Conservation (phyloP, 2,113 vertebrate genomes). For the Crotalus tigris region DNA sequence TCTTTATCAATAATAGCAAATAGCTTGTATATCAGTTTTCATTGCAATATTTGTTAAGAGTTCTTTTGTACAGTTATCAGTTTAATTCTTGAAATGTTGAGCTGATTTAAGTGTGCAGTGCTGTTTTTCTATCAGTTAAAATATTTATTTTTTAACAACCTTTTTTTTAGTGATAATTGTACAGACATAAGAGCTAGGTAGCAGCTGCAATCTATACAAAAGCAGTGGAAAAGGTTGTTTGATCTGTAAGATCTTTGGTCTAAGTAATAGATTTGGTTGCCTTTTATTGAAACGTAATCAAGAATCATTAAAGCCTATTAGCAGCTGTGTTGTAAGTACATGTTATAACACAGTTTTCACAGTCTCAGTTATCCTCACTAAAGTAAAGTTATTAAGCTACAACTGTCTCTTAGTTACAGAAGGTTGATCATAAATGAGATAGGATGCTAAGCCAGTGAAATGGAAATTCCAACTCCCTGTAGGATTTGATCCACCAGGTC, state of each 20-base stretch:
- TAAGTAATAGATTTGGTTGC: conserved; percentile 53
- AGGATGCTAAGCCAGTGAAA: conserved; percentile 58
- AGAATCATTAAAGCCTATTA: conserved; percentile 65
- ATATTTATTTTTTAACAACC: conserved; percentile 55
- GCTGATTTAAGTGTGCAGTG: neutral
- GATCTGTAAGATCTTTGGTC: conserved; percentile 60
- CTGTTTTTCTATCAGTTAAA: conserved; percentile 42
- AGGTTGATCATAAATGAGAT: conserved; percentile 56
- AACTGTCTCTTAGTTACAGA: conserved; percentile 51
- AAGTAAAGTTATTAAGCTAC: conserved; percentile 64
- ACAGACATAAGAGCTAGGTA: conserved; percentile 46
- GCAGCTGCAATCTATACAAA: conserved; percentile 48
- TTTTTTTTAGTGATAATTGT: conserved; percentile 58
- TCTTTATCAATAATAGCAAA: neutral
- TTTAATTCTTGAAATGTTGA: neutral
- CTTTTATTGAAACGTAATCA: conserved; percentile 66
- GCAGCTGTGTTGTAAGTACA: conserved; percentile 59
- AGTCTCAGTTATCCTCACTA: conserved; percentile 63
- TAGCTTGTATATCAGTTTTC: neutral
- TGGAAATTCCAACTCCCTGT: conserved; percentile 38
- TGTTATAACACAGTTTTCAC: conserved; percentile 61
- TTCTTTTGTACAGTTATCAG: conserved; percentile 23
- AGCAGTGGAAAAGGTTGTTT: conserved; percentile 56
- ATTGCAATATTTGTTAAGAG: neutral
- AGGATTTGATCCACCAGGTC: conserved; percentile 48